Conservation (phyloP, 2,113 vertebrate genomes). For the Ictalurus furcatus region DNA sequence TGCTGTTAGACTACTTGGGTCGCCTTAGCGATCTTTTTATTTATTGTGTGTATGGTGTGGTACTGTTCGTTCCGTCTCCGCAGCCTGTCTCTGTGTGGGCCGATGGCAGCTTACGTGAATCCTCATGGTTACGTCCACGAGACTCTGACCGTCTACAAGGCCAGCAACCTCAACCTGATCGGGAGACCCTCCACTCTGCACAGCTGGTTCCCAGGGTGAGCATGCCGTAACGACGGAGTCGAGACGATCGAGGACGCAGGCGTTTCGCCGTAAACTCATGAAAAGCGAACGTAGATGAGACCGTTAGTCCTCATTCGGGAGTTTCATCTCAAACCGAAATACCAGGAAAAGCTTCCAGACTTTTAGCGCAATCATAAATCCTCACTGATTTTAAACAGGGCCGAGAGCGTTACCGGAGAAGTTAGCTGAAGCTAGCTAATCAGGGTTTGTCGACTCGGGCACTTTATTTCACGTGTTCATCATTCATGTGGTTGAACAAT, state of each 20-base stretch:
- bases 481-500: no score
- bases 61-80: slow-evolving; percentile 2
- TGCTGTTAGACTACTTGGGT: no score
- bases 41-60: background rate
- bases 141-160: slow-evolving; percentile 93
- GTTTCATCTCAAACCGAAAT: no score
- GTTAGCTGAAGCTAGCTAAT: no score
- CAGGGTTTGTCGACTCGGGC: no score
- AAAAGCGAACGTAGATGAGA: background rate
- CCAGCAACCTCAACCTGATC: slow-evolving; percentile 85
- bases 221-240: background rate
- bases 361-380: no score
- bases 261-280: background rate
- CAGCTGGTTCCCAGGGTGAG: slow-evolving; percentile 99
- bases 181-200: slow-evolving; percentile 92
- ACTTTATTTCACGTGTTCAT: no score
- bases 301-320: background rate
- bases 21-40: no score
- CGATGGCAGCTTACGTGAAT: slow-evolving; percentile 98
- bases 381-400: no score
- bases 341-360: no score
- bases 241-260: background rate
- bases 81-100: slow-evolving; percentile 91
- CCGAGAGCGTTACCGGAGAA: no score
- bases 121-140: slow-evolving; percentile 96